These are phyloP conservation scores for Cephalopholis sonnerati DNA, from an alignment of 2,113 vertebrate species.

Conservation along the genomic window DNA sequence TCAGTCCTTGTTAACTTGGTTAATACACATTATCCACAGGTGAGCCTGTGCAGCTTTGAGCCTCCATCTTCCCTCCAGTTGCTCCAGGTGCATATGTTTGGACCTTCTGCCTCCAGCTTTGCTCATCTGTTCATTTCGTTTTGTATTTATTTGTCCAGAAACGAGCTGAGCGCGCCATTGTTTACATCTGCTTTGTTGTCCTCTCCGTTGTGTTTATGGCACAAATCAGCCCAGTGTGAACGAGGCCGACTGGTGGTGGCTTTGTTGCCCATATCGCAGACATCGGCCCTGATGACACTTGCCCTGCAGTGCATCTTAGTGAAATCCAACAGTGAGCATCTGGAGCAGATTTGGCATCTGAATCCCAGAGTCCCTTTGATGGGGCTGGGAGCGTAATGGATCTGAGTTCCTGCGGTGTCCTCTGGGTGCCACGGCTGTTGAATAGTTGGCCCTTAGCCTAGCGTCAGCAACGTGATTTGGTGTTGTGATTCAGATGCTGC, in stretches of 20 bases:
- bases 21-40: conserved; percentile 8
- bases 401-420: conserved; percentile 73
- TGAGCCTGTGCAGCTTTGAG: not conserved
- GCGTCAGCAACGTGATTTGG: conserved; percentile 68
- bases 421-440: conserved; percentile 65
- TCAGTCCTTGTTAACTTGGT: not conserved
- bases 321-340: conserved; percentile 78
- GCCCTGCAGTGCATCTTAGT: conserved; percentile 70
- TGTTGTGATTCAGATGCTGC: conserved; percentile 63
- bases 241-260: conserved; percentile 8
- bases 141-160: conserved; percentile 43
- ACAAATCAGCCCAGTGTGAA: conserved; percentile 33
- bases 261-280: conserved; percentile 43
- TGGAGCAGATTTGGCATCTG: conserved; percentile 74
- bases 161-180: conserved; percentile 30
- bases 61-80: not conserved
- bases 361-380: conserved; percentile 78
- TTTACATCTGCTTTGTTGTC: conserved; percentile 60
- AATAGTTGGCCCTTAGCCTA: conserved; percentile 71
- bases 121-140: conserved; percentile 36
- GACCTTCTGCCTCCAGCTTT: conserved; percentile 26
- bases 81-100: conserved; percentile 3
- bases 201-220: conserved; percentile 40
- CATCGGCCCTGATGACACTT: conserved; percentile 57
- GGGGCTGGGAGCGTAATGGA: conserved; percentile 74